Evolutionary conservation across 2,888 invertebrate species (phyloP), one percentile per base, ranked within the genome.

Genomic region (Arctia plantaginis): DNA sequence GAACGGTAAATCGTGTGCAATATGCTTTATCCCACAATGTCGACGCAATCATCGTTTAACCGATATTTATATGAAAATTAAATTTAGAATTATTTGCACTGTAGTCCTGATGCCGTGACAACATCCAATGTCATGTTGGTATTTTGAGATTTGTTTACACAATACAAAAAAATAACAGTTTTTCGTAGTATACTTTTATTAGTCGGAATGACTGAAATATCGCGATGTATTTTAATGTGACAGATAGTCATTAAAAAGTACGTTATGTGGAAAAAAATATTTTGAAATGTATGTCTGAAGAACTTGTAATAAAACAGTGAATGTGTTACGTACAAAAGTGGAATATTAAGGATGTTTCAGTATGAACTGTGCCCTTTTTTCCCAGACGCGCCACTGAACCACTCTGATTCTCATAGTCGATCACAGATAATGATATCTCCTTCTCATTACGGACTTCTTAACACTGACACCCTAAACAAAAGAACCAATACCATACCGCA

Each of bases 401-500:
- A 74, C 35, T 51, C 83, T 65, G 51, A 39, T 69, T 62, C 39
- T 33, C 39, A 69, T 82, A 74, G 77, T 66, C 79, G 87, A 87
- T 86, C 79, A 47, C 44, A 81, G 86, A 87, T 88, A 85, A 81
- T 68, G 69, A 69, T 74, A 79, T 79, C 80, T 78, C 80, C 69
- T 78, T 80, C 83, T 84, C 81, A 86, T 82, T 85, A 79, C 78
- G 67, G 41, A 62, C 68, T 72, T 79, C 81, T 79, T 69, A 82
- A 68, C 78, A 78, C 81, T 78, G 82, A 83, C 82, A 80, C 73
- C 66, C 75, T 74, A 82, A 84, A 89, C 86, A 87, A 88, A 89
- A 88, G 86, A 76, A 86, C 80, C 79, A 77, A 93, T 90, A 89
- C 92, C 94, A 92, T 93, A 93, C 94, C 90, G 91, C 93, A 94